Conservation (phyloP, 1,140 invertebrate genomes). For the Campoletis sonorensis region DNA sequence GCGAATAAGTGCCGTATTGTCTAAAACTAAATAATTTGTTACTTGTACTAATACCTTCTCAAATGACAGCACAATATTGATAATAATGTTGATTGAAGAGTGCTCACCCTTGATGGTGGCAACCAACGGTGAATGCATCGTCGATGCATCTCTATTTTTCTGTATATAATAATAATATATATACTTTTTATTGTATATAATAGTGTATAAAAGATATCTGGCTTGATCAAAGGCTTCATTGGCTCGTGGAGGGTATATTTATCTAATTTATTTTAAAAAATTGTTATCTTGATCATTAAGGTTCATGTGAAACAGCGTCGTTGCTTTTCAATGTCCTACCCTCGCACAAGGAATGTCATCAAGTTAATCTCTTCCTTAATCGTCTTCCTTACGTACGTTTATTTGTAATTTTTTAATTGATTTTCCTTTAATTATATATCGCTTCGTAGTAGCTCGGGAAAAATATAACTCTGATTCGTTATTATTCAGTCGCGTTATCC, state of each 20-base stretch:
- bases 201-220: conserved; percentile 13
- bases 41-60: too few relatives aligned
- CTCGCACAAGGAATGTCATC: neutral
- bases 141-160: neutral
- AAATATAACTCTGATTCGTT: neutral
- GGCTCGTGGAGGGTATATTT: conserved; percentile 9
- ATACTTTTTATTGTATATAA: conserved; percentile 10
- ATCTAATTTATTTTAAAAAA: neutral
- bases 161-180: neutral
- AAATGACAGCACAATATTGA: too few relatives aligned
- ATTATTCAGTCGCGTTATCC: neutral
- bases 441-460: neutral
- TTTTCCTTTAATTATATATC: neutral
- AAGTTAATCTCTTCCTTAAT: neutral
- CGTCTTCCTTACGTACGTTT: too few relatives aligned
- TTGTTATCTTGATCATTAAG: neutral
- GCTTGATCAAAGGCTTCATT: neutral
- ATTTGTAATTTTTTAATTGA: neutral
- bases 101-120: too few relatives aligned
- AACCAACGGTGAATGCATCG: too few relatives aligned
- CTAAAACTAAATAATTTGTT: too few relatives aligned
- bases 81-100: too few relatives aligned
- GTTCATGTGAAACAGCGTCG: too few relatives aligned
- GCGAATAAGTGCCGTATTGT: too few relatives aligned
- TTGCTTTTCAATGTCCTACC: neutral